Evolutionary conservation across 2,113 vertebrate genomes (phyloP).

Genomic region (Sinocyclocheilus rhinocerous): DNA sequence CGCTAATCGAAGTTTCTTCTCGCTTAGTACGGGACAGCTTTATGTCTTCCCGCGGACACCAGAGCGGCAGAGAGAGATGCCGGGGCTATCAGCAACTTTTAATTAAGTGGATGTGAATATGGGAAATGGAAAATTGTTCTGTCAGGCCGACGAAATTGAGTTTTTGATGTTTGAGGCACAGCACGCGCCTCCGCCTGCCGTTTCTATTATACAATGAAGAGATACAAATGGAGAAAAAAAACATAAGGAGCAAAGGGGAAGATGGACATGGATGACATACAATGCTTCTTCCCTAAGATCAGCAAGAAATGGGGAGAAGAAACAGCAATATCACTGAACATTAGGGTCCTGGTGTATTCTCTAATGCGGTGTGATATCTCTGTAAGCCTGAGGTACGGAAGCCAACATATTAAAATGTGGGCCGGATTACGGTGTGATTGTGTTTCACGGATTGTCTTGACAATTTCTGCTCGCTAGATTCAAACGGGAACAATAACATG

Average conservation of each 20-base stretch:
- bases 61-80: slow-evolving; percentile 42
- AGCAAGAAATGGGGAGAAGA: neutral
- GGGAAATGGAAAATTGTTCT: slow-evolving; percentile 77
- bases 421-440: slow-evolving; percentile 28
- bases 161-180: slow-evolving; percentile 72
- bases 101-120: slow-evolving; percentile 73
- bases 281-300: neutral
- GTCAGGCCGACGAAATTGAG: slow-evolving; percentile 73
- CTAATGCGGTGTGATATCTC: slow-evolving; percentile 20
- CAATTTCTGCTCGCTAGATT: slow-evolving; percentile 2
- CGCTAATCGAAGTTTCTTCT: slow-evolving; percentile 68
- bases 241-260: neutral
- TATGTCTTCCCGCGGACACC: slow-evolving; percentile 59
- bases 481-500: slow-evolving; percentile 13
- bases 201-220: slow-evolving; percentile 75
- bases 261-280: neutral
- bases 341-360: neutral
- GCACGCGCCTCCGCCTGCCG: slow-evolving; percentile 66
- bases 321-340: slow-evolving; percentile 5
- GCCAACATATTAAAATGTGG: slow-evolving; percentile 28
- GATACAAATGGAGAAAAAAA: slow-evolving; percentile 54
- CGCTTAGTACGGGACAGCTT: slow-evolving; percentile 64
- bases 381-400: slow-evolving; percentile 32
- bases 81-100: slow-evolving; percentile 70
- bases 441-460: neutral